Evolutionary conservation across 2,113 vertebrate species (phyloP), one percentile per base, ranked within the genome.

Genomic region (Platysternon megacephalum): DNA sequence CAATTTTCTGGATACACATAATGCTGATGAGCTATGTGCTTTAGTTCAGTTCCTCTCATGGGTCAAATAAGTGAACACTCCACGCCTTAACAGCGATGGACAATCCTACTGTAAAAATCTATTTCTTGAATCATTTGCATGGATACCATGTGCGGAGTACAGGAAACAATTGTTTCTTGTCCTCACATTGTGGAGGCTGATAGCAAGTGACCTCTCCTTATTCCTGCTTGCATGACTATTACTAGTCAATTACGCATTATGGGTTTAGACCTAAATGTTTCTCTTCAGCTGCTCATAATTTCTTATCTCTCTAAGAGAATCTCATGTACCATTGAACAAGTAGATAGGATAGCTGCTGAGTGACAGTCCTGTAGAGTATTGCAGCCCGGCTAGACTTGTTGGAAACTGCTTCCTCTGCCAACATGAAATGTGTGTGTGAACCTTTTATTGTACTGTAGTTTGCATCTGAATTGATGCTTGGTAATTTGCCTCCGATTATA

Each of bases 401-500:
- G 9, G 26, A 42, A 48, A 1, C 19, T 84, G 87, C 84, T 83
- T 29, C 82, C 48, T 87, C 68, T 78, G 79, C 83, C 81, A 85
- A 90, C 88, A 79, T 91, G 86, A 89, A 93, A 76, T 94, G 91
- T 21, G 92, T 42, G 94, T 88, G 94, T 96, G 91, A 96, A 79
- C 85, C 83, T 83, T 88, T 93, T 88, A 81, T 91, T 90, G 39
- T 91, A 48, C 78, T n/a, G 58, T 9, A 53, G 32, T 65, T 3
- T 74, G 93, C 93, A 42, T 90, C 95, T 94, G 96, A 97, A 96
- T 93, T 95, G 96, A 85, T 93, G 92, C 92, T 93, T 88, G 83
- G 82, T 93, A 93, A 93, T 88, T 96, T 86, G 91, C 93, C 87
- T 94, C 93, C 42, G 81, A 89, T 89, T 88, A 89, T 93, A 82